Conservation (phyloP, 2,888 invertebrate genomes). For the Pachydiplax longipennis region DNA sequence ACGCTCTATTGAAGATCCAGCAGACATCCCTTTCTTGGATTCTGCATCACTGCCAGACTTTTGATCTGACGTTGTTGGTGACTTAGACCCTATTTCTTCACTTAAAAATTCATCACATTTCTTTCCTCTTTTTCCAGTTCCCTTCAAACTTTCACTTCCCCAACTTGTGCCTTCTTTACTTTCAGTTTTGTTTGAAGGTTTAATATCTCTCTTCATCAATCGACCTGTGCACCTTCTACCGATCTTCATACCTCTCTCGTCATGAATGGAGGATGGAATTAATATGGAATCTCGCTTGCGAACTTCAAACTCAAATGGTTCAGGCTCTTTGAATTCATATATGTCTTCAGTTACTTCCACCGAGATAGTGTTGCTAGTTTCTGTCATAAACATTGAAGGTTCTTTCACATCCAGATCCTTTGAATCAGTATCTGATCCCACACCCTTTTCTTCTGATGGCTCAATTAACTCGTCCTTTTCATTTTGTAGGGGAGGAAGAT, state of each 20-base stretch:
- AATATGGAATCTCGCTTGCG: slow-evolving; percentile 60
- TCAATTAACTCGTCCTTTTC: slow-evolving; percentile 45
- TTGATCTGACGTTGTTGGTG: background rate
- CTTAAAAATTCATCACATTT: slow-evolving; percentile 5
- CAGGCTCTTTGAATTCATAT: slow-evolving; percentile 89
- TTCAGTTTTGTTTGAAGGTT: slow-evolving; percentile 45
- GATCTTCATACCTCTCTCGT: slow-evolving; percentile 51
- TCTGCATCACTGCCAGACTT: slow-evolving; percentile 31
- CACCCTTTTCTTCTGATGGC: slow-evolving; percentile 47
- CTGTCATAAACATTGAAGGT: slow-evolving; percentile 46
- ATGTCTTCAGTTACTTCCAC: slow-evolving; percentile 66
- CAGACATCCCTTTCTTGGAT: background rate
- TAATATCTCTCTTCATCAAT: slow-evolving; percentile 38
- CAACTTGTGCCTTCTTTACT: background rate
- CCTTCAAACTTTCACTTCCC: background rate
- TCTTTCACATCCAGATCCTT: slow-evolving; percentile 53
- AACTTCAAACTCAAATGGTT: slow-evolving; percentile 84
- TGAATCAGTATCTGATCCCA: slow-evolving; percentile 50
- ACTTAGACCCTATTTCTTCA: slow-evolving; percentile 44
- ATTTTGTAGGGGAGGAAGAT: slow-evolving; percentile 5
- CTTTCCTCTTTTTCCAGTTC: background rate
- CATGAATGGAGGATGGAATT: slow-evolving; percentile 31
- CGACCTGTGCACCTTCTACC: slow-evolving; percentile 54
- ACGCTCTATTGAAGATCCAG: background rate
- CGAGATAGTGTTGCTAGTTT: slow-evolving; percentile 48